Evolutionary conservation across 1,140 invertebrate species (phyloP).

Genomic region (Parasteatoda tepidariorum): DNA sequence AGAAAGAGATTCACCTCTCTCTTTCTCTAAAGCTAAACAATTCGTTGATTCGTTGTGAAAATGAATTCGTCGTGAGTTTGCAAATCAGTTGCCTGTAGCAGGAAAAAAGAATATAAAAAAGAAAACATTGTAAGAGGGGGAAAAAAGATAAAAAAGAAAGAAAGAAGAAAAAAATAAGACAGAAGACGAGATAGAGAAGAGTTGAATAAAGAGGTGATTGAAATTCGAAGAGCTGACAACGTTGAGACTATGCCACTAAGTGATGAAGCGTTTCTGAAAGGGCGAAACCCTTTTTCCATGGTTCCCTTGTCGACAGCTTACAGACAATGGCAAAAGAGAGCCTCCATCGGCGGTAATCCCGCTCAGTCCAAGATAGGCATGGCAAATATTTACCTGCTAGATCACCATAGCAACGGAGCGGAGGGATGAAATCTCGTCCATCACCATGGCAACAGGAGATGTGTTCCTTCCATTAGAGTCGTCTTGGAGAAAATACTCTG

Average conservation of each 20-base stretch:
- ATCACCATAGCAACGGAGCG: constrained; percentile 49
- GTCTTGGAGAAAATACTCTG: constrained; percentile 13
- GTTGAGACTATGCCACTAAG: constrained; percentile 48
- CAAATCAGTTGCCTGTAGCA: constrained; percentile 56
- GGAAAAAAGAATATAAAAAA: constrained; percentile 17
- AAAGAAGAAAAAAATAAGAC: constrained; percentile 25
- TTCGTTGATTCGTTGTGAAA: constrained; percentile 59
- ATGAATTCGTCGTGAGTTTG: constrained; percentile 57
- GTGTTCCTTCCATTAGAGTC: constrained; percentile 55
- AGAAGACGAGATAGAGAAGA: constrained; percentile 36
- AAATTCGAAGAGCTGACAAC: constrained; percentile 60
- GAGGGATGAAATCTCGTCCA: constrained; percentile 53
- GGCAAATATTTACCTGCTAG: constrained; percentile 55
- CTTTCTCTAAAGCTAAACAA: constrained; percentile 42
- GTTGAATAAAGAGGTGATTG: constrained; percentile 60
- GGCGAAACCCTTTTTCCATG: constrained; percentile 44
- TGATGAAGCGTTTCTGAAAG: constrained; percentile 45
- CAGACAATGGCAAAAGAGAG: constrained; percentile 51
- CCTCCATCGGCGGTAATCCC: constrained; percentile 53
- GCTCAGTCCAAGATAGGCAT: constrained; percentile 59
- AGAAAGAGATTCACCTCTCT: constrained; percentile 31
- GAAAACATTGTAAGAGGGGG: background rate
- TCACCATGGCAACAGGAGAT: constrained; percentile 45
- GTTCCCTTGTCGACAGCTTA: constrained; percentile 38
- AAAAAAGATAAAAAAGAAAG: constrained; percentile 27